Base-by-base conservation (phyloP, 1,140 invertebrate species). In the Wiebesia pumilae region DNA sequence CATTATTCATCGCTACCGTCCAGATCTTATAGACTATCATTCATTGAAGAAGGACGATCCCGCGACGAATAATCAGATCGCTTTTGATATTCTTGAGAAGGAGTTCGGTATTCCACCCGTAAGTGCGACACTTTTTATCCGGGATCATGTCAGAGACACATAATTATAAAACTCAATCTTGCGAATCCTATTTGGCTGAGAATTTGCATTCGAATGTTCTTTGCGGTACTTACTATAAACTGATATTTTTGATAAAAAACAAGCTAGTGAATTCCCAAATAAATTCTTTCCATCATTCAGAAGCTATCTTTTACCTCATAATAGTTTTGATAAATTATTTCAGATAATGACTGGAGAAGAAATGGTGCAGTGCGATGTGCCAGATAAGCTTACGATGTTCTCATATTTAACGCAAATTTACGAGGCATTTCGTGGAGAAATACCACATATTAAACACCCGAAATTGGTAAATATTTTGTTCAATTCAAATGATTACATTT, bases 381-480 rank as follows among this genome's bases (percentile, higher is more conserved):
- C 96, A 19, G 97, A 98, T 91, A 96, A 96, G 89, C 94, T 97
- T 47, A 94, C 95, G 3, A 96, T 98, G 95, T 95, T 97, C 65
- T 96, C 96, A 71, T 98, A 98, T 91, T 93, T 98, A 69, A 96
- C 97, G n/a, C 97, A 98, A 94, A 95, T 98, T 88, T 98, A 97
- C 91, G 96, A 98, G 90, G 95, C 95, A 78, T 97, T 98, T 91
- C 95, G 96, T 85, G 96, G 97, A 86, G 97, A 97, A 94, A 97
- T 97, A 89, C 97, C 97, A 24, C 96, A 97, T 90, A 95, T 97
- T 77, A 97, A 97, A 92, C 96, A 97, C 94, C 95, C 95, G 38
- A 96, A 96, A 95, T 93, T 96, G 94, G 96, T 96, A 93, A 95
- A 93, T 93, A 71, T 71, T 3, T 33, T 10, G 33, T 35, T 54